Conservation (phyloP, 2,888 invertebrate genomes). For the Lasioglossum villosulum region DNA sequence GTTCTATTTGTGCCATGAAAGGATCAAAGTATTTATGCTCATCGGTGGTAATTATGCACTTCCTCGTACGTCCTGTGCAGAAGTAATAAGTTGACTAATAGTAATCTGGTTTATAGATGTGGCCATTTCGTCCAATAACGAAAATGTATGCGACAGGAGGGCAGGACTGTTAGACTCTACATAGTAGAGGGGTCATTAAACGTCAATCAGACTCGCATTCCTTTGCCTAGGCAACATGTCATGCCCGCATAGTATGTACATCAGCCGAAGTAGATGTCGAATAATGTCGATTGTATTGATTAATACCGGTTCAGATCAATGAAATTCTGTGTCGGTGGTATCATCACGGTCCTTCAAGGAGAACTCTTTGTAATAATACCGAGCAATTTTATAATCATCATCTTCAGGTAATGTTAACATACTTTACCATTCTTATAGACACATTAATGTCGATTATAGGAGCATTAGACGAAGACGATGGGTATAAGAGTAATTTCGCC, state of each 20-base stretch:
- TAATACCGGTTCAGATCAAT: not conserved
- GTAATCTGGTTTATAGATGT: not conserved
- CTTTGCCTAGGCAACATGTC: not conserved
- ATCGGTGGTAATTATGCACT: not conserved
- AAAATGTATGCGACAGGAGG: not conserved
- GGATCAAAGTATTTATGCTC: not conserved
- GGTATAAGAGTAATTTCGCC: no score
- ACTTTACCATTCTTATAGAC: not conserved
- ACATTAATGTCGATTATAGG: not conserved
- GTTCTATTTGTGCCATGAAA: not conserved
- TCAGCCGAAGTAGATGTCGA: not conserved
- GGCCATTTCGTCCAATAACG: not conserved
- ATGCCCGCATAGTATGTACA: not conserved
- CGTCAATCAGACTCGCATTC: not conserved
- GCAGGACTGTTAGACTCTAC: not conserved
- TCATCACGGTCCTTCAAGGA: not conserved
- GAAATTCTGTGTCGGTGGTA: not conserved
- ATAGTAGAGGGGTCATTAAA: not conserved
- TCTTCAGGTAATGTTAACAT: not conserved
- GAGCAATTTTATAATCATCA: not conserved
- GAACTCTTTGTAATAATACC: not conserved
- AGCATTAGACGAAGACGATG: not conserved
- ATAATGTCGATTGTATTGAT: not conserved
- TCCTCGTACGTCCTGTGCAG: not conserved
- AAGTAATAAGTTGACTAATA: not conserved